Base-by-base conservation (phyloP, 1,140 invertebrate species). In the Tetramorium simillimum region DNA sequence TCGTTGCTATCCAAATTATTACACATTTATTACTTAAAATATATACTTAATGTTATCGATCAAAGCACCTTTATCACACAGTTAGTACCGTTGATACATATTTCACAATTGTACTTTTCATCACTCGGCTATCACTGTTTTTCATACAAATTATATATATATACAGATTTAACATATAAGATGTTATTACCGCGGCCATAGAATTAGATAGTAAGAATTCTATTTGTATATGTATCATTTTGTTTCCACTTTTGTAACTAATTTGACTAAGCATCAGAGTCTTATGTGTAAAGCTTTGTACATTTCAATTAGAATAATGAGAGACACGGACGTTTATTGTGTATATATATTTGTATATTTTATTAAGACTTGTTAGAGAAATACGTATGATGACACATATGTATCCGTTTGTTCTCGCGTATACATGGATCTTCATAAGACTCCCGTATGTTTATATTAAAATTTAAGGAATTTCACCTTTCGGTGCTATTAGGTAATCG, bases 211-310 rank as follows among this genome's bases (percentile, higher is more conserved):
- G 21, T 84, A 84, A 84, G 80, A 84, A 75, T 56, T 70, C 37
- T 69, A 82, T 70, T 82, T 86, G 21, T 67, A 70, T 65, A 70
- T 53, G 65, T 70, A 70, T 10, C 28, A 67, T 62, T 86, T 67
- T 40, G 16, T 86, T 86, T 86, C 33, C 65, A 86, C 78, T 86
- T 86, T 86, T 86, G 28, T 86, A 86, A 86, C 65, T 80, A 86
- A 69, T 82, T 82, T 80, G 82, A 70, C 12, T 70, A 62, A 84
- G 56, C 24, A 75, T 75, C 56, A 43, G 3, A 60, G 7, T 75
- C 18, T 75, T 60, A 62, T 33, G 69, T 82, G 67, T 84, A 84
- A 60, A 84, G 80, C 80, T 84, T 84, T 84, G 69, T 84, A 84
- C 53, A 75, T 75, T 60, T 84, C 69, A 73, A 84, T 84, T 84